A percentile compares a stretch with the other conserved stretches of the same genome.
Conservation (phyloP, 2,113 vertebrate species). For the Procapra przewalskii region DNA sequence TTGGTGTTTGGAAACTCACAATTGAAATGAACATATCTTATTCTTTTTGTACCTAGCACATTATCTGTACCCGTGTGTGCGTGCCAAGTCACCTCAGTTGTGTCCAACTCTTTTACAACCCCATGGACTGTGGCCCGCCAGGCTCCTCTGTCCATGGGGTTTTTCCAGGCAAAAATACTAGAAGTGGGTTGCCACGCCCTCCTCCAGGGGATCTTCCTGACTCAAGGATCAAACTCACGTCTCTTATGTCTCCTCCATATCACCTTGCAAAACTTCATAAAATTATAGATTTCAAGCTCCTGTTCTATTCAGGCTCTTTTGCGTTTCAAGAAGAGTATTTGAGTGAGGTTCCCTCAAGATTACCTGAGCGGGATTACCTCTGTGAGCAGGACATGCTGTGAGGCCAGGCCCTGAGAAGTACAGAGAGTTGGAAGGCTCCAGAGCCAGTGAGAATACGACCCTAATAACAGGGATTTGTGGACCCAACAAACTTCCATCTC, state of each 20-base stretch:
- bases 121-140: background rate
- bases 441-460: background rate
- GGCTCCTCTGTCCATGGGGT: background rate
- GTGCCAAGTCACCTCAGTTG: background rate
- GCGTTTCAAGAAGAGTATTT: conserved; percentile 2
- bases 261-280: background rate
- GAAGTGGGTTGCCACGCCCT: background rate
- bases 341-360: background rate
- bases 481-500: background rate
- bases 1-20: background rate
- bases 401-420: background rate
- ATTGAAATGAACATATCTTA: background rate
- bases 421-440: background rate
- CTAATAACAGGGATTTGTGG: background rate
- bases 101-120: background rate
- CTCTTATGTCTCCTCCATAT: background rate
- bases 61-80: background rate
- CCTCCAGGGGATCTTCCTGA: background rate
- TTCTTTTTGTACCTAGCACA: background rate
- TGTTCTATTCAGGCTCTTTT: background rate
- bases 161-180: background rate
- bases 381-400: background rate
- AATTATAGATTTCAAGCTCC: background rate
- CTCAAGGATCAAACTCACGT: background rate
- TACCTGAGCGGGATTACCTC: background rate